A percentile compares a stretch with the other conserved stretches of the same genome.
Evolutionary conservation across 2,797 vertebrate genomes (phyloP).

Genomic region (Craterocephalus amniculus): DNA sequence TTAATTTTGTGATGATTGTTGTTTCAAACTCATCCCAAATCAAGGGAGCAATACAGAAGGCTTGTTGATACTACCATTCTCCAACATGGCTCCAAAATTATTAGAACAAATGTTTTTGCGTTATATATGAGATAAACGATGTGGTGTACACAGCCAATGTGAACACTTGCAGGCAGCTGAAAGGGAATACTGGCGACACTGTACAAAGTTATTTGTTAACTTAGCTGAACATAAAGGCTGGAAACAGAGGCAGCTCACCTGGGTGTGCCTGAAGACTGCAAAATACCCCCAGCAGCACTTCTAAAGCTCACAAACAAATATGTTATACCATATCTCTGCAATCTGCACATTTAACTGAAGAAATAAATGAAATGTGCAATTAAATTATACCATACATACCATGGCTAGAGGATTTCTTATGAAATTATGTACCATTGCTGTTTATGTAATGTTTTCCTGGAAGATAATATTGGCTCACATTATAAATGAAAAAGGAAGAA

Average conservation of each 20-base stretch:
- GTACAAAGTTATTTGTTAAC: neutral
- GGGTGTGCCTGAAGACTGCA: neutral
- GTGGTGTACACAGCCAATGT: neutral
- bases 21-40: constrained; percentile 43
- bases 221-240: constrained; percentile 13
- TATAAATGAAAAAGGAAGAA: too few species aligned
- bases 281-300: neutral
- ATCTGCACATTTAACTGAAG: neutral
- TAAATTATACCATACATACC: neutral
- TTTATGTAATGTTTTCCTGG: too few species aligned
- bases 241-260: constrained; percentile 5
- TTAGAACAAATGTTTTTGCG: neutral
- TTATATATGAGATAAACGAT: neutral
- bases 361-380: neutral
- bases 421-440: too few species aligned
- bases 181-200: neutral
- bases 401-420: too few species aligned
- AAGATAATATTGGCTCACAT: too few species aligned
- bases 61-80: neutral
- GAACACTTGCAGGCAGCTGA: neutral
- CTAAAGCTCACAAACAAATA: constrained; percentile 1
- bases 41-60: constrained; percentile 9
- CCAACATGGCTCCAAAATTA: neutral
- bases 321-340: neutral
- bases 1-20: constrained; percentile 63